Percentiles rank a stretch among this genome's conserved stretches.
phyloP scores from a whole-genome alignment of 2,113 vertebrate species.

The Alces alces region DNA sequence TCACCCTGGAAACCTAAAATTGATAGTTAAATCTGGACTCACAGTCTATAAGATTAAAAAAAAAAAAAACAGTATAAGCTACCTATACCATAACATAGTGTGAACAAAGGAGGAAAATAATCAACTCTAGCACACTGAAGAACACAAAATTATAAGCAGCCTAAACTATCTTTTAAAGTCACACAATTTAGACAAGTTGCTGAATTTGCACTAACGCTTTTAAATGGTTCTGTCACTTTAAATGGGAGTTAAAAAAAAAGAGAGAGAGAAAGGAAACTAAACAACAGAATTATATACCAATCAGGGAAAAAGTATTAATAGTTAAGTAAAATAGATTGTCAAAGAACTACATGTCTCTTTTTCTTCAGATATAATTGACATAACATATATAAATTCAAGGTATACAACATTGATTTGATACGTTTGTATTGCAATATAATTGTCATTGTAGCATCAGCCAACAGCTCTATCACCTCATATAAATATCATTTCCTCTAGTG shows the following conservation, averaged over 20 bases:
- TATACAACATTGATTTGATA: neutral
- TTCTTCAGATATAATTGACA: neutral
- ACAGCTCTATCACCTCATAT: neutral
- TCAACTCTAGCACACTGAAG: neutral
- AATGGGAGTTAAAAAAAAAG: neutral
- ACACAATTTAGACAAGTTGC: neutral
- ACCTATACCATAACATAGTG: neutral
- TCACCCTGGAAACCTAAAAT: neutral
- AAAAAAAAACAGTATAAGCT: neutral
- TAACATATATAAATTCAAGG: neutral
- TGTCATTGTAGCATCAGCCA: neutral
- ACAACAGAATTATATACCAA: neutral
- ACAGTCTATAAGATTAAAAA: neutral
- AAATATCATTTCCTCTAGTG: neutral
- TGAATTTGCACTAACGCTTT: neutral
- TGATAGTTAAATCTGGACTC: neutral
- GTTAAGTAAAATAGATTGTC: neutral
- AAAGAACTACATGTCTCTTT: neutral
- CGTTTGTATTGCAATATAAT: neutral
- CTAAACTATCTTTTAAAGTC: neutral
- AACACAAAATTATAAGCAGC: neutral
- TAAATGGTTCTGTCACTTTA: slow-evolving; percentile 25
- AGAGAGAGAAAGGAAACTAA: neutral
- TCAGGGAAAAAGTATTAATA: neutral
- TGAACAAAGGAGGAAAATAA: neutral